Percentiles rank a stretch among this genome's conserved stretches.
Evolutionary conservation across 2,797 vertebrate genomes (phyloP).

Genomic region (Octomys mimax): DNA sequence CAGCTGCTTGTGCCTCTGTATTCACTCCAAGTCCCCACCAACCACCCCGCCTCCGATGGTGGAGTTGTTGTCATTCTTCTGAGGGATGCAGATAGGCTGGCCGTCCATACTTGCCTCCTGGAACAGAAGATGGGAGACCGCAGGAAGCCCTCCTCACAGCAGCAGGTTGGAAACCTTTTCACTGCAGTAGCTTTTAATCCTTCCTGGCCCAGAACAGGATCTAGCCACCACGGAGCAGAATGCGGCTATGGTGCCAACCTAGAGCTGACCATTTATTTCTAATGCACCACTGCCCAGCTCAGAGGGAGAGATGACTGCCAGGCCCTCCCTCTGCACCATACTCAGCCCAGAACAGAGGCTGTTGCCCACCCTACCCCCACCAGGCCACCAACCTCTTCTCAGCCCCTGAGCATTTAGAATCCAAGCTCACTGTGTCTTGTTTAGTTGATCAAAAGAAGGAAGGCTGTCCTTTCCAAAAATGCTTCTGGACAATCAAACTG

Average conservation of each 20-base stretch:
- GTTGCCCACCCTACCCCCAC: background rate
- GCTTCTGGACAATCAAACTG: background rate
- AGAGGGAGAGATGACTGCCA: background rate
- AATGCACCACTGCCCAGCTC: background rate
- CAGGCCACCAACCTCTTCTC: background rate
- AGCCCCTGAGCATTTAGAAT: background rate
- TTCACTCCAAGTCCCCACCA: background rate
- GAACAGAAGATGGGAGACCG: background rate
- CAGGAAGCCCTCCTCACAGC: too few relatives aligned
- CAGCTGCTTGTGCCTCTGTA: background rate
- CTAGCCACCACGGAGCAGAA: background rate
- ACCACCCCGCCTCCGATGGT: background rate
- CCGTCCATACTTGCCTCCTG: background rate
- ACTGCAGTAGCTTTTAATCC: background rate
- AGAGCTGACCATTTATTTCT: background rate
- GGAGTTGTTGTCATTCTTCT: background rate
- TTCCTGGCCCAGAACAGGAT: background rate
- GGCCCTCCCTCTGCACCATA: background rate
- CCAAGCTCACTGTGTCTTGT: background rate
- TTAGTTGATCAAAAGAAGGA: background rate
- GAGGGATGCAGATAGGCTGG: background rate
- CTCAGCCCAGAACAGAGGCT: background rate
- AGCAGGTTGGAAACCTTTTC: background rate
- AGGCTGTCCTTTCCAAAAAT: background rate
- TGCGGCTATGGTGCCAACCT: background rate